Conservation (phyloP, 1,140 invertebrate genomes). For the Pararge aegeria region DNA sequence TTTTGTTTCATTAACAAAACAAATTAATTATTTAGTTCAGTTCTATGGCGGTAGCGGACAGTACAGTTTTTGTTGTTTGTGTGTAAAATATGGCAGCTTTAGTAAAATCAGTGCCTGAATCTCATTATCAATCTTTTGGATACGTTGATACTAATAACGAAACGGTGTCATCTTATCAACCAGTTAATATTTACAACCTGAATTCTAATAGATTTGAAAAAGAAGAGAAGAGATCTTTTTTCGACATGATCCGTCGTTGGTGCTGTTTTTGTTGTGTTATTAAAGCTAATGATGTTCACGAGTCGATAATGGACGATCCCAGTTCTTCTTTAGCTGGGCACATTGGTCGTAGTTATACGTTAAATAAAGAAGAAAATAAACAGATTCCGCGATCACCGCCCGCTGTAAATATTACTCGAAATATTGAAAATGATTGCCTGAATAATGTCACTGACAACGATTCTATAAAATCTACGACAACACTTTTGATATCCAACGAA, state of each 20-base stretch:
- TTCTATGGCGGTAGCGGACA: slow-evolving; percentile 17
- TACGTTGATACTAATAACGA: slow-evolving; percentile 29
- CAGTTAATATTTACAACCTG: slow-evolving; percentile 54
- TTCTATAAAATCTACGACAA: slow-evolving; percentile 49
- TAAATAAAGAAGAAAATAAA: slow-evolving; percentile 38
- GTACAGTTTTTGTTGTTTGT: slow-evolving; percentile 9
- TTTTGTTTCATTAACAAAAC: slow-evolving; percentile 38
- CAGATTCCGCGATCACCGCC: slow-evolving; percentile 22
- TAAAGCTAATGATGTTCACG: slow-evolving; percentile 32
- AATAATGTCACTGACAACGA: slow-evolving; percentile 39
- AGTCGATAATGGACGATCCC: slow-evolving; percentile 44
- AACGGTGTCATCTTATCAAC: slow-evolving; percentile 33
- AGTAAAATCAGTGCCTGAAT: slow-evolving; percentile 35
- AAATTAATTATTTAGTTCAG: slow-evolving; percentile 33
- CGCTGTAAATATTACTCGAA: slow-evolving; percentile 34
- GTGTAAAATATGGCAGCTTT: slow-evolving; percentile 43
- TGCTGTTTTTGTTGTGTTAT: slow-evolving; percentile 50
- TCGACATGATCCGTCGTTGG: slow-evolving; percentile 34
- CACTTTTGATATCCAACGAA: slow-evolving; percentile 45
- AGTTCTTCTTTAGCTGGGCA: slow-evolving; percentile 55
- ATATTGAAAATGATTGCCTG: slow-evolving; percentile 47
- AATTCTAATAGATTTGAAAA: slow-evolving; percentile 29
- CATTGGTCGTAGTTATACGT: slow-evolving; percentile 51
- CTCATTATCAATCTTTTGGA: slow-evolving; percentile 47
- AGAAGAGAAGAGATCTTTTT: slow-evolving; percentile 31